phyloP scores from a whole-genome alignment of 2,113 vertebrate species.

The Eretmochelys imbricata region DNA sequence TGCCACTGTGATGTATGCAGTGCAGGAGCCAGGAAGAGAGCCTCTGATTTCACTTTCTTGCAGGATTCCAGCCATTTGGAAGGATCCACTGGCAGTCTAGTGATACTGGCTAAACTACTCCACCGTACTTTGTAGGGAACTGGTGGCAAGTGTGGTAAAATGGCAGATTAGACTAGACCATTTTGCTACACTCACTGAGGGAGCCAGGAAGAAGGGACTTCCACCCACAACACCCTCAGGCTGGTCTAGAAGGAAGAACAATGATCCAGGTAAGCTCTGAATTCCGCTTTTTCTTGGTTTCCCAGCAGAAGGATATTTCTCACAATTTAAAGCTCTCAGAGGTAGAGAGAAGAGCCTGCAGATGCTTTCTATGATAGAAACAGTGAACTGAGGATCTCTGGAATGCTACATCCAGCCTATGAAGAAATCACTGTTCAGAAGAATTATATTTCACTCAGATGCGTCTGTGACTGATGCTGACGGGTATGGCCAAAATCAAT shows the following conservation, averaged over 20 bases:
- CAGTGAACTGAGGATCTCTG: fast-evolving
- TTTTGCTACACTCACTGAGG: neutral
- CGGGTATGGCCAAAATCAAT: neutral
- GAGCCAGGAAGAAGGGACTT: neutral
- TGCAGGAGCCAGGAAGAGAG: neutral
- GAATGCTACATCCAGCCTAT: neutral
- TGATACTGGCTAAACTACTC: constrained; percentile 8
- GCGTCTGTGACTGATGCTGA: neutral
- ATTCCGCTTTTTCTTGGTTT: neutral
- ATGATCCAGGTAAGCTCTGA: neutral
- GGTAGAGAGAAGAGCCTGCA: neutral
- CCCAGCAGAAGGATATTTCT: neutral
- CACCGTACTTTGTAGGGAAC: neutral
- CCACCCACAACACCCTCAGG: neutral
- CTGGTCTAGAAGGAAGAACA: neutral
- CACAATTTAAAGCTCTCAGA: neutral
- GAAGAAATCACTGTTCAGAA: neutral
- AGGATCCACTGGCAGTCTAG: neutral
- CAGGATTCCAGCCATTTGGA: neutral
- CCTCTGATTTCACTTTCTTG: neutral
- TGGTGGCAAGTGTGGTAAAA: neutral
- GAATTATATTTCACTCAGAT: neutral
- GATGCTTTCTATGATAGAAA: neutral
- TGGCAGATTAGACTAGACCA: neutral
- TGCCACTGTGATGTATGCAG: neutral